Conservation (phyloP, 2,113 vertebrate species). For the Speoplatyrhinus poulsoni region DNA sequence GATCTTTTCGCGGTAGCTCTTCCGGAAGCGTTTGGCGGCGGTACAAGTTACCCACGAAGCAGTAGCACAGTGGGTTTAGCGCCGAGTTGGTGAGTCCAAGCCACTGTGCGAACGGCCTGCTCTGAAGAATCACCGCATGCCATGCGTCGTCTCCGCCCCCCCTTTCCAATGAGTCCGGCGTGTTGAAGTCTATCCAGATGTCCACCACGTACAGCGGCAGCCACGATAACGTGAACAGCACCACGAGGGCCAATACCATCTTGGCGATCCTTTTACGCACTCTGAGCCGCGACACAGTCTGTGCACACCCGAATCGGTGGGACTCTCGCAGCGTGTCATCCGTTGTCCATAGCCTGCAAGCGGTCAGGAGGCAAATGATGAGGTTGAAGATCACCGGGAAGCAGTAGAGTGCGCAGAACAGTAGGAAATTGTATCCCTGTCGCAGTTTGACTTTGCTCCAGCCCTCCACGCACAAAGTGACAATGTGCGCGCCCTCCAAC, state of each 20-base stretch:
- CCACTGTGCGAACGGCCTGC: conserved; percentile 70
- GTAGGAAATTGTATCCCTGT: conserved; percentile 68
- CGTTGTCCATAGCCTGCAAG: conserved; percentile 53
- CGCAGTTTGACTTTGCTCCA: conserved; percentile 64
- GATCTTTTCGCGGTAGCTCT: conserved; percentile 63
- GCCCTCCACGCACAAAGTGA: conserved; percentile 67
- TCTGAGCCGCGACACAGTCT: conserved; percentile 46
- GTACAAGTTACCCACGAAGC: conserved; percentile 70
- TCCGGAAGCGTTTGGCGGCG: conserved; percentile 59
- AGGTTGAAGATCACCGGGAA: conserved; percentile 73
- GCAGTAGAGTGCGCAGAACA: conserved; percentile 68
- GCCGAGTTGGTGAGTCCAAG: conserved; percentile 72
- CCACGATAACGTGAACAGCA: conserved; percentile 71
- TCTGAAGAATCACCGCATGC: conserved; percentile 65
- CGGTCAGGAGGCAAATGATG: conserved; percentile 64
- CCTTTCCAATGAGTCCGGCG: conserved; percentile 39
- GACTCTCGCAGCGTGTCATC: conserved; percentile 43
- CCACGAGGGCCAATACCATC: conserved; percentile 70
- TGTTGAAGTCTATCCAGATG: conserved; percentile 72
- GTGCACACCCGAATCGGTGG: conserved; percentile 27
- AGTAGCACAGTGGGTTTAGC: conserved; percentile 73
- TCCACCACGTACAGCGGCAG: conserved; percentile 68
- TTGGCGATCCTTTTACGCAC: conserved; percentile 69
- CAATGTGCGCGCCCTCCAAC: conserved; percentile 43
- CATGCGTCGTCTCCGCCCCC: conserved; percentile 23